Evolutionary conservation across 2,888 invertebrate species (phyloP), one percentile per base, ranked within the genome.

Genomic region (Sarcophaga carnaria): DNA sequence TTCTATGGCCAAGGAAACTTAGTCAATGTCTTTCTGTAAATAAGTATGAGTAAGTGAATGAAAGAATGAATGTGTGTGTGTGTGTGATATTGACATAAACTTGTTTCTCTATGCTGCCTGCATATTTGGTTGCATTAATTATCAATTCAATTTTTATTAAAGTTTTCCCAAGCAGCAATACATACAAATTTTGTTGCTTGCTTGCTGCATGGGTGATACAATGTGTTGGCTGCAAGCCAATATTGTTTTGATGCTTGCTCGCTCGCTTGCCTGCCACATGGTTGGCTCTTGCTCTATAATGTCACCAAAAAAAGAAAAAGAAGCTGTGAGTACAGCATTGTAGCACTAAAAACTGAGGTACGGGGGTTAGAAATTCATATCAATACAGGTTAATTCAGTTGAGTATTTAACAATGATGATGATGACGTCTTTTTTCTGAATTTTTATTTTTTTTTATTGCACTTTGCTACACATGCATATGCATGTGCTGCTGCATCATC

Each of bases 121-220:
- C 22, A 22, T 20, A 20, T 25, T 22, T n/a, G 22, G 14, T 20
- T 74, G 62, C 47, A 75, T 81, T 75, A 14, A 60, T 76, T 76
- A 20, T 75, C 70, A 75, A 37, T 37, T 37, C 37, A 37, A 37
- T 37, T 37, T 79, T 84, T 84, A 71, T 67, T 78, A 62, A 54
- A 75, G 77, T 84, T 87, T 87, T 84, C 81, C 84, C 83, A 84
- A 84, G 81, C 87, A 82, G 76, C 76, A 79, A 72, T 27, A 27
- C 10, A 49, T 49, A 12, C 37, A 81, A 20, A 74, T 74, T 78
- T 80, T 83, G 74, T 74, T 81, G 81, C 71, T 12, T 49, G 49
- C 11, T 8, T 49, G 49, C 49, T 10, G 37, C 37, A 80, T 80
- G 84, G 80, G 76, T 80, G 76, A 85, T 76, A 62, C 49, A 76